phyloP scores from a whole-genome alignment of 2,888 invertebrate genomes.

The Papilio protenor region DNA sequence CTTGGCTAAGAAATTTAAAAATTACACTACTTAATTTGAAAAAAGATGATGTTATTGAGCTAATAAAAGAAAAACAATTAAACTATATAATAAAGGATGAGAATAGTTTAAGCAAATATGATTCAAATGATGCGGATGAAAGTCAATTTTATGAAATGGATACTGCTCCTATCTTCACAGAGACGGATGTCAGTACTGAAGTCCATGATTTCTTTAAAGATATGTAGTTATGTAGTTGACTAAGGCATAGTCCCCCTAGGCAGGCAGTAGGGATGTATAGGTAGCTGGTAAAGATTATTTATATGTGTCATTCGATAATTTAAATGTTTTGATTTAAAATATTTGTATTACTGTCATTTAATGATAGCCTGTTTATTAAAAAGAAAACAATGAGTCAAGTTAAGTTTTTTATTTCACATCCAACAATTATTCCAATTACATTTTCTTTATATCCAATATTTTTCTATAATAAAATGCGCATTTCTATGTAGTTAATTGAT shows the following conservation, averaged over 20 bases:
- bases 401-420: conserved; percentile 21
- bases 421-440: conserved; percentile 37
- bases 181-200: conserved; percentile 68
- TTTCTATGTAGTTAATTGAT: conserved; percentile 53
- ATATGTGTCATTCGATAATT: conserved; percentile 21
- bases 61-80: conserved; percentile 64
- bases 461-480: conserved; percentile 34
- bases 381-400: conserved; percentile 5
- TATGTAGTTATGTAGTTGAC: conserved; percentile 55
- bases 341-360: conserved; percentile 15
- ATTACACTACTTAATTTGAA: conserved; percentile 60
- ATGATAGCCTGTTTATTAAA: conserved; percentile 6
- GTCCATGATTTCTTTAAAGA: conserved; percentile 78
- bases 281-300: no score
- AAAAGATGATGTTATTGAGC: conserved; percentile 60
- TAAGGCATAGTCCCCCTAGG: no score
- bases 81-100: conserved; percentile 71
- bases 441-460: conserved; percentile 8
- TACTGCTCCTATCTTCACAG: conserved; percentile 69
- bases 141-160: conserved; percentile 77
- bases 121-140: conserved; percentile 66
- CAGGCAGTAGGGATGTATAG: no score
- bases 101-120: conserved; percentile 66
- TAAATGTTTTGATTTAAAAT: conserved; percentile 4
- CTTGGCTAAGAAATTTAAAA: conserved; percentile 73